phyloP scores from a whole-genome alignment of 2,888 invertebrate species.

The Rhabditoides inermis region DNA sequence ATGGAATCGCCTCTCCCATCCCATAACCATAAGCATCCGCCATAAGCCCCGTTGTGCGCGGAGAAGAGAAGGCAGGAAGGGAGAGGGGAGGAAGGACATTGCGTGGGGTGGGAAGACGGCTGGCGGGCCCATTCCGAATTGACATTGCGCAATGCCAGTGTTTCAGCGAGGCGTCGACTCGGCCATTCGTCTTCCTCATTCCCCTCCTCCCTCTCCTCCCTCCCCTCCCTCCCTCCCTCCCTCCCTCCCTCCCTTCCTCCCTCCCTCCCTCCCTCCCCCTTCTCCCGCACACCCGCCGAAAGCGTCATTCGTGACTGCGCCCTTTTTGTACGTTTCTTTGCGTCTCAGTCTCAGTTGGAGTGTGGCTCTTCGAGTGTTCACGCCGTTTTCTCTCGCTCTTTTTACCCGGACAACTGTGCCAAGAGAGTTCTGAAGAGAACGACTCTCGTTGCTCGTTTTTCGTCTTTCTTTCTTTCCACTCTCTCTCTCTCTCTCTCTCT shows the following conservation, averaged over 20 bases:
- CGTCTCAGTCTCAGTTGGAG: neutral
- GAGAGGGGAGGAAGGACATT: no score
- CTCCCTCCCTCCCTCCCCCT: conserved; percentile 7
- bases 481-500: neutral
- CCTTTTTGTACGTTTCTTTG: neutral
- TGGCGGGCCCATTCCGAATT: no score
- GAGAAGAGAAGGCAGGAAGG: no score
- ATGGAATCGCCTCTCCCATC: no score
- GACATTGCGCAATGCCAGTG: conserved; percentile 4
- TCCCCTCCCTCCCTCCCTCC: conserved; percentile 4
- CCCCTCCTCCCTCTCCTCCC: conserved; percentile 2
- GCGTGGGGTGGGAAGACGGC: no score
- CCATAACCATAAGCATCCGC: no score
- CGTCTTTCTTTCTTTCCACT: neutral
- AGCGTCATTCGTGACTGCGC: conserved; percentile 1
- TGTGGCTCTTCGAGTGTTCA: neutral
- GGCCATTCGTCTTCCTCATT: neutral
- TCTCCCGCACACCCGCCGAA: conserved; percentile 9
- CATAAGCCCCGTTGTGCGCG: no score
- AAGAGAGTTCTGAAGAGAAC: conserved; percentile 1
- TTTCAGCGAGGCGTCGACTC: neutral
- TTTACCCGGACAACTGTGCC: conserved; percentile 1
- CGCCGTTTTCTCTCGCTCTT: conserved; percentile 4
- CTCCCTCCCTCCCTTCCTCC: conserved; percentile 1
- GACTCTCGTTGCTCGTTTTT: neutral